These are phyloP conservation scores for Calyptommatus sinebrachiatus DNA, from an alignment of 2,113 vertebrate genomes.

Conservation along the genomic window DNA sequence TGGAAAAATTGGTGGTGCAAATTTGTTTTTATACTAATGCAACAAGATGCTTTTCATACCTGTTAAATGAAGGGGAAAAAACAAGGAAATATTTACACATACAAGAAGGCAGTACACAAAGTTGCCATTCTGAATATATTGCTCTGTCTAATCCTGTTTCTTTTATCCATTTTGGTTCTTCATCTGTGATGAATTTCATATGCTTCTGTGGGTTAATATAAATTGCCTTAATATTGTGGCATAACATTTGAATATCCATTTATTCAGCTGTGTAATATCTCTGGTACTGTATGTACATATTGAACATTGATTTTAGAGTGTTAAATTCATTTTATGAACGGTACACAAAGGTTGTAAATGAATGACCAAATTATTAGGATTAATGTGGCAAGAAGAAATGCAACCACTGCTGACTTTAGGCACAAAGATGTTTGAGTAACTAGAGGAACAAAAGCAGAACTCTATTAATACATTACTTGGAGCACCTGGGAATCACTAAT, in stretches of 20 bases:
- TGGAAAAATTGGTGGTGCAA: background rate
- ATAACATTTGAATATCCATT: background rate
- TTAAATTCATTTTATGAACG: background rate
- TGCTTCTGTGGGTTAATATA: background rate
- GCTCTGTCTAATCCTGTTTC: no score
- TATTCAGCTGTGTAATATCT: background rate
- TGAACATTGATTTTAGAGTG: background rate
- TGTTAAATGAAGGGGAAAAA: background rate
- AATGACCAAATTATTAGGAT: background rate
- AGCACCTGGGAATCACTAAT: background rate
- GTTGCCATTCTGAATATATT: background rate
- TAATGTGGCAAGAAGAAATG: background rate
- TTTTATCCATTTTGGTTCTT: no score
- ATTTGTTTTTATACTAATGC: background rate
- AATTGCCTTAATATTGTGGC: background rate
- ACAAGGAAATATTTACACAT: background rate
- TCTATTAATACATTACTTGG: no score
- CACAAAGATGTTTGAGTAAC: background rate
- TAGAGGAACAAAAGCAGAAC: background rate
- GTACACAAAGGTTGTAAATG: background rate
- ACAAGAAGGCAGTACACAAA: no score
- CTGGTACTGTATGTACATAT: background rate
- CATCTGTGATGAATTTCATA: background rate
- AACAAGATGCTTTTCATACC: background rate
- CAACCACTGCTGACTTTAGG: background rate